Percentiles rank a stretch among this genome's conserved stretches.
phyloP scores from a whole-genome alignment of 2,888 invertebrate species.

The Chloromyia formosa region DNA sequence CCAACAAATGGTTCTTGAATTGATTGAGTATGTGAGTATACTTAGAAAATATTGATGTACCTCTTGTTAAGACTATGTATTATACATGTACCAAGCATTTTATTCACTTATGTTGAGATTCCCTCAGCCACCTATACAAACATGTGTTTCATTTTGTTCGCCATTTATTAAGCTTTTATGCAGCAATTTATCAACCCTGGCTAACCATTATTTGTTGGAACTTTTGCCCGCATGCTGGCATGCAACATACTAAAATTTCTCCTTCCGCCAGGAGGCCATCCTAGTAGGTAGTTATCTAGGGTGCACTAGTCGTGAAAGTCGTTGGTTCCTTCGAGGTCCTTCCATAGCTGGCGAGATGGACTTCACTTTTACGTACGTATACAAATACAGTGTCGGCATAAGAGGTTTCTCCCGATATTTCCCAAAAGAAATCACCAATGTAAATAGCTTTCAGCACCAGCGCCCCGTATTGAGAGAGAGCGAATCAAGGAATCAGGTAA shows the following conservation, averaged over 20 bases:
- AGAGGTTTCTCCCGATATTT: background rate
- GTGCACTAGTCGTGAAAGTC: background rate
- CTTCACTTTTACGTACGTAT: background rate
- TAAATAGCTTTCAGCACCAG: conserved; percentile 36
- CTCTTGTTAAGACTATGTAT: no score
- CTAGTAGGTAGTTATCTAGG: no score
- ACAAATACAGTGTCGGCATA: background rate
- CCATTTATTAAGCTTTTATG: conserved; percentile 29
- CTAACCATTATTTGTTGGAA: conserved; percentile 11
- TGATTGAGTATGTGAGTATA: no score
- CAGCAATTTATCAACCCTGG: conserved; percentile 13
- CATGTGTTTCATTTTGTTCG: background rate
- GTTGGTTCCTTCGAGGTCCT: background rate
- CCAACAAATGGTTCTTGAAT: no score
- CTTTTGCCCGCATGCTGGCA: background rate
- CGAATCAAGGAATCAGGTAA: background rate
- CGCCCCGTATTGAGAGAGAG: background rate
- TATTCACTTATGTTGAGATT: no score
- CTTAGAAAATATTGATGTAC: no score
- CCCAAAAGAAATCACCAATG: background rate
- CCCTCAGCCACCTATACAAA: no score
- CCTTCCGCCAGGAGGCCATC: conserved; percentile 1
- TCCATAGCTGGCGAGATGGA: conserved; percentile 1
- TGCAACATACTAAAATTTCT: background rate
- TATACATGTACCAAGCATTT: no score